Evolutionary conservation across 2,888 invertebrate species (phyloP).

Genomic region (Tenthredo notha): DNA sequence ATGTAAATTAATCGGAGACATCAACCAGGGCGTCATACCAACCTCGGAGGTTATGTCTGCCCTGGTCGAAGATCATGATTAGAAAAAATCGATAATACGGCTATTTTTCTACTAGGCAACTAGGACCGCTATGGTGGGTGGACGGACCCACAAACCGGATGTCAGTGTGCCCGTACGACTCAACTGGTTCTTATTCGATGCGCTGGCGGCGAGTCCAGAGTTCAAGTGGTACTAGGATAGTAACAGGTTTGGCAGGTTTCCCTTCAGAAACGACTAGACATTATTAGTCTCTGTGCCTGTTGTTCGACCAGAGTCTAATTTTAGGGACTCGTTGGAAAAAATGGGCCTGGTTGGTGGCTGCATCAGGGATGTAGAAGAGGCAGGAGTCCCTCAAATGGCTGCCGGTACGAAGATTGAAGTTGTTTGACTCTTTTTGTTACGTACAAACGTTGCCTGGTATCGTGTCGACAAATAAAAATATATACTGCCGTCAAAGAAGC

Average conservation of each 20-base stretch:
- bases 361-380: slow-evolving; percentile 68
- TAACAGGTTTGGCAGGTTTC: slow-evolving; percentile 60
- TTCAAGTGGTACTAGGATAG: slow-evolving; percentile 66
- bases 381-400: slow-evolving; percentile 56
- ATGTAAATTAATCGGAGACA: slow-evolving; percentile 69
- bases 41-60: slow-evolving; percentile 61
- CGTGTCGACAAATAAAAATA: background rate
- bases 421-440: background rate
- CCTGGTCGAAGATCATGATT: slow-evolving; percentile 19
- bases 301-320: slow-evolving; percentile 62
- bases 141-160: slow-evolving; percentile 52
- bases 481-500: slow-evolving; percentile 1
- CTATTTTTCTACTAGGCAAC: slow-evolving; percentile 73
- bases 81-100: slow-evolving; percentile 70
- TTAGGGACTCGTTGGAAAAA: slow-evolving; percentile 67
- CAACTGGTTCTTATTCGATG: slow-evolving; percentile 11
- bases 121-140: slow-evolving; percentile 60
- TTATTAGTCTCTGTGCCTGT: background rate
- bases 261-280: background rate
- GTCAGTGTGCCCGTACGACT: slow-evolving; percentile 29
- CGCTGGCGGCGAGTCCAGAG: slow-evolving; percentile 53
- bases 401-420: background rate
- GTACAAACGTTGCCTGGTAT: background rate
- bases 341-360: slow-evolving; percentile 65
- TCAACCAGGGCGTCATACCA: slow-evolving; percentile 66